Evolutionary conservation across 35 echinoderm and acorn worm species (phyloP), one percentile per base, ranked within the genome.

Genomic region (Nesometra sesokonis): DNA sequence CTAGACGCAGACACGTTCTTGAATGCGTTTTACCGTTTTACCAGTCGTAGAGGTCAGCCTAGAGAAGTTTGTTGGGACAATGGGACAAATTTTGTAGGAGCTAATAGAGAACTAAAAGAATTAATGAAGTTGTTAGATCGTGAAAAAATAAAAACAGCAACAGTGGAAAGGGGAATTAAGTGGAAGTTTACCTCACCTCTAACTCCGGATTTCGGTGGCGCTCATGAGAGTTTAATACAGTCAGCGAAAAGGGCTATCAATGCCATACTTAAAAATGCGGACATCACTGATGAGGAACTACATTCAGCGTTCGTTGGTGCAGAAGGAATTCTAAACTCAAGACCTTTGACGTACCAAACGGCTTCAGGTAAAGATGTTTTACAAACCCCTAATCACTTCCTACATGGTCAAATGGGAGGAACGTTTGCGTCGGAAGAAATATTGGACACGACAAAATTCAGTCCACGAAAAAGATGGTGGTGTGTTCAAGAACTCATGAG

Each of bases 71-170:
- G 15, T 17, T 87, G 78, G 7, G 36, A 88, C 39, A 88, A 88
- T 57, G 87, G 87, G 15, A 82, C 34, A 31, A 88, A 88, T 83
- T 88, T 88, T 29, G 78, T 88, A 29, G 77, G 87, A 31, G 36
- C 80, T 1, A 32, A 88, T 57, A 57, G 47, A 0, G 87, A 82
- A 33, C 31, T 88, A 77, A 87, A 36, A 37, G 35, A 80, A 27
- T 76, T 87, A 0, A 76, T 87, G 17, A 35, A 29, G 0, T 32
- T n/a, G 3, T 57, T 86, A 31, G 86, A 87, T 37, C 32, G 79
- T 15, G 5, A 15, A 43, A 43, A 43, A 43, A 7, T 7, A 35
- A 29, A 30, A 30, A 29, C n/a, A n/a, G n/a, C n/a, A 87, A 80
- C 76, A 39, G 34, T 35, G 34, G 0, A 35, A 11, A 35, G 21